These are phyloP conservation scores for Molossus molossus DNA, from an alignment of 2,797 vertebrate species.

Conservation along the genomic window DNA sequence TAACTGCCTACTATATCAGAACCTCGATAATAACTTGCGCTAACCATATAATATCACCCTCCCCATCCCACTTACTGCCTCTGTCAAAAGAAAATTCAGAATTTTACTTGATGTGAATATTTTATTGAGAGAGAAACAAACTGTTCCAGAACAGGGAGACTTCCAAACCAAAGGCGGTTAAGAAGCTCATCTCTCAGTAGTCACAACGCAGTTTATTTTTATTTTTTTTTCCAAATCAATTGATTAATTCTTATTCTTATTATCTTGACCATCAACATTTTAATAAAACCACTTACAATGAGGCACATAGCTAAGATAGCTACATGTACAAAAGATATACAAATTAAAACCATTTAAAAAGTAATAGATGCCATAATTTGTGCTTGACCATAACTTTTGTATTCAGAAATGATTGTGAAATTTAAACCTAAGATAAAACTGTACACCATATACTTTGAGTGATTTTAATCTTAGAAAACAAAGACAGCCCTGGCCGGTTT, in stretches of 20 bases:
- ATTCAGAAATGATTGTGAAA: constrained; percentile 84
- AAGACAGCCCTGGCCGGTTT: too few species aligned
- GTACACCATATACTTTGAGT: constrained; percentile 86
- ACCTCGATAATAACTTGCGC: background rate
- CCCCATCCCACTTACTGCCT: background rate
- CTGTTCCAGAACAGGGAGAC: background rate
- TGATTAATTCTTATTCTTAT: constrained; percentile 81
- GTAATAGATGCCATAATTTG: constrained; percentile 88
- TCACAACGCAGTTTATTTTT: background rate
- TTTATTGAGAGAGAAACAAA: background rate
- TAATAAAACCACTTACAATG: constrained; percentile 83
- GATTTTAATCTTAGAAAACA: constrained; percentile 87
- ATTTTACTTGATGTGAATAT: background rate
- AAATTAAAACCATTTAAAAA: constrained; percentile 90
- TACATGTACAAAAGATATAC: constrained; percentile 92
- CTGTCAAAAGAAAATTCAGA: background rate
- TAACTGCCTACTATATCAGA: background rate
- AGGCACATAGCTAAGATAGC: constrained; percentile 87
- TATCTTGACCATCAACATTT: constrained; percentile 80
- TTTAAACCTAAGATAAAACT: constrained; percentile 87
- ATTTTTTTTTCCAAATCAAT: constrained; percentile 76
- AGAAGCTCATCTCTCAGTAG: background rate
- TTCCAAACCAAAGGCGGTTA: background rate
- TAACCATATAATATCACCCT: background rate
- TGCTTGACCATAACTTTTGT: constrained; percentile 79